Evolutionary conservation across 2,797 vertebrate species (phyloP).

Genomic region (Sebastes diploproa): DNA sequence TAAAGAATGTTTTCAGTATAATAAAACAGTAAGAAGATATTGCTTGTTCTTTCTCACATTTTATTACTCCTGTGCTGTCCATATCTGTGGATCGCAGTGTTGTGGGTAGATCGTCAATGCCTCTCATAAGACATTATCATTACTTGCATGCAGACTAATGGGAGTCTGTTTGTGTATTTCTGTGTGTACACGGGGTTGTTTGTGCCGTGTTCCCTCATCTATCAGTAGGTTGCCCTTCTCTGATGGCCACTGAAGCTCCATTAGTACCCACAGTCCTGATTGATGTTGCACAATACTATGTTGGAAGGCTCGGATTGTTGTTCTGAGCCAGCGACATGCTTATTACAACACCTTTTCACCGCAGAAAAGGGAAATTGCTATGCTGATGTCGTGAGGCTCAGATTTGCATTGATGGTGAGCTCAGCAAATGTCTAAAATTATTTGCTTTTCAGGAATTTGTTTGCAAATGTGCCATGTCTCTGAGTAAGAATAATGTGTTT

Average conservation of each 20-base stretch:
- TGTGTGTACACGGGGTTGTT: constrained; percentile 46
- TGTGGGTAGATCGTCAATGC: constrained; percentile 41
- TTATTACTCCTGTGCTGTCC: constrained; percentile 48
- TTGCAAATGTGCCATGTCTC: constrained; percentile 20
- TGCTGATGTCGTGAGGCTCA: constrained; percentile 35
- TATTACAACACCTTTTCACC: constrained; percentile 58
- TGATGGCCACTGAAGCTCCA: constrained; percentile 75
- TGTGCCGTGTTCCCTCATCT: constrained; percentile 68
- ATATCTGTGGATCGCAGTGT: constrained; percentile 40
- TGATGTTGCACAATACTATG: constrained; percentile 66
- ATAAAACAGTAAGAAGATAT: constrained; percentile 41
- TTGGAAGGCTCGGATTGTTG: constrained; percentile 63
- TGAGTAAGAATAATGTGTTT: constrained; percentile 26
- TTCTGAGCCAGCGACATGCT: constrained; percentile 50
- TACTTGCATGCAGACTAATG: constrained; percentile 50
- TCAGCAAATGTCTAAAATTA: constrained; percentile 45
- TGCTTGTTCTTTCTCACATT: constrained; percentile 28
- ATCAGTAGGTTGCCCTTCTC: constrained; percentile 70
- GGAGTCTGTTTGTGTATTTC: constrained; percentile 55
- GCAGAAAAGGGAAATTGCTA: constrained; percentile 45
- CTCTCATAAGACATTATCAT: constrained; percentile 60
- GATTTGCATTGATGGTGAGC: constrained; percentile 49
- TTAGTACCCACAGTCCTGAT: constrained; percentile 74
- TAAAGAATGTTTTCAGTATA: constrained; percentile 40
- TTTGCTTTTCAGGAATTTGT: constrained; percentile 31